Evolutionary conservation across 2,797 vertebrate species (phyloP), one percentile per base, ranked within the genome.

Genomic region (Xenops minutus): DNA sequence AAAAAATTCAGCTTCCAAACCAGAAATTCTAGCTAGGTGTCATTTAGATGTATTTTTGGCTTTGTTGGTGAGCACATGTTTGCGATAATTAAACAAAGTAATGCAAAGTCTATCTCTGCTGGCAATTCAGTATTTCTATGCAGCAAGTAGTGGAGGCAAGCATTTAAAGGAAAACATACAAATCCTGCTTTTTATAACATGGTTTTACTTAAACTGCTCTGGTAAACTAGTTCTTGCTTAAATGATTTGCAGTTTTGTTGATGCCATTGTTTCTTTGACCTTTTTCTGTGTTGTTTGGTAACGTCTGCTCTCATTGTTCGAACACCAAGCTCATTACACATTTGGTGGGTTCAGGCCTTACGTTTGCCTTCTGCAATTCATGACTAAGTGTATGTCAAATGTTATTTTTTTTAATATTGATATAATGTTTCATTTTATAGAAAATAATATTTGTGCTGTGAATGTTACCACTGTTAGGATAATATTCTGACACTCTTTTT

Each of bases 221-320:
- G 49, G 80, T 93, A 58, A 87, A 89, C 55, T 92, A 92, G 36
- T 58, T 96, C 94, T 97, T 96, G 87, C 92, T 89, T 78, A 79
- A 95, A 83, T 76, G 73, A 84, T 89, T 89, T 90, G 66, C 55
- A 88, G 95, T 80, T 96, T 93, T 95, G 95, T 97, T 93, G 92
- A 90, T 81, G 39, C 89, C 84, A 12, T 97, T 82, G 52, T 97
- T 97, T 96, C 93, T 97, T 91, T 94, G 95, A 96, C 89, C 93
- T 94, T 81, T 94, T 93, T 94, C 92, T 96, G 94, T 97, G 97
- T 97, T 90, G 91, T 97, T 97, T 93, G 94, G 83, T 97, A 96
- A 19, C 71, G 97, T 98, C 97, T 97, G 95, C 97, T 97, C 82
- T 97, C 97, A 96, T 96, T 96, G 97, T 98, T 98, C 29, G 58